phyloP scores from a whole-genome alignment of 2,113 vertebrate genomes.

The Cebidichthys violaceus region DNA sequence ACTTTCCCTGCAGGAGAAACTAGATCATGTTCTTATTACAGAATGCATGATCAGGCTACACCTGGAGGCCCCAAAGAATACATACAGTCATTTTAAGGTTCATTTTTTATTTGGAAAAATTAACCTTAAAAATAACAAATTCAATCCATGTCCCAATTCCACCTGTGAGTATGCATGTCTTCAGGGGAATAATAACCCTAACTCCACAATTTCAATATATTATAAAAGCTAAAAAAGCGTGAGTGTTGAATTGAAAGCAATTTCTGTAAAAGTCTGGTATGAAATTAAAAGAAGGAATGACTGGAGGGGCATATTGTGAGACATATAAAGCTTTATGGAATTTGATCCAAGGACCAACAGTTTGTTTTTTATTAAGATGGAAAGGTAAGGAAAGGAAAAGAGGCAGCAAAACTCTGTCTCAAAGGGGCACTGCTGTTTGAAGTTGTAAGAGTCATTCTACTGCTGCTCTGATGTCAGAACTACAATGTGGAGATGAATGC shows the following conservation, averaged over 20 bases:
- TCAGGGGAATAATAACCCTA: conserved; percentile 51
- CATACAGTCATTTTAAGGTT: conserved; percentile 43
- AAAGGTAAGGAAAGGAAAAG: conserved; percentile 18
- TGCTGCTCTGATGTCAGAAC: conserved; percentile 20
- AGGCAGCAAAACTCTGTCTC: background rate
- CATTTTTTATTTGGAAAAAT: conserved; percentile 59
- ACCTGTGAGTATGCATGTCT: conserved; percentile 46
- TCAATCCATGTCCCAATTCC: conserved; percentile 49
- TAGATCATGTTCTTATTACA: conserved; percentile 59
- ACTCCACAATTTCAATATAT: conserved; percentile 56
- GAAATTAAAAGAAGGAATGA: conserved; percentile 65
- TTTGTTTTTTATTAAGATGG: conserved; percentile 24
- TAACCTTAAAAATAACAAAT: conserved; percentile 68
- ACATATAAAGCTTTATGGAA: conserved; percentile 35
- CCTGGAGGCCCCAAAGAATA: conserved; percentile 38
- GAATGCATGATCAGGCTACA: conserved; percentile 33
- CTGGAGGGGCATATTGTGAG: conserved; percentile 51
- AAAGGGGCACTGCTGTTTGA: conserved; percentile 6
- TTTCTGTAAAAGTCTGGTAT: conserved; percentile 61
- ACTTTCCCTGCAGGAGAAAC: conserved; percentile 34
- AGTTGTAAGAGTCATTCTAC: conserved; percentile 1
- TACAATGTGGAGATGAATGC: conserved; percentile 13
- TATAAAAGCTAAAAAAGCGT: conserved; percentile 64
- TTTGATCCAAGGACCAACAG: conserved; percentile 53
- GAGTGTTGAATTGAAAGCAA: conserved; percentile 61